These are phyloP conservation scores for Altica lythri DNA, from an alignment of 2,888 invertebrate species.

Conservation along the genomic window DNA sequence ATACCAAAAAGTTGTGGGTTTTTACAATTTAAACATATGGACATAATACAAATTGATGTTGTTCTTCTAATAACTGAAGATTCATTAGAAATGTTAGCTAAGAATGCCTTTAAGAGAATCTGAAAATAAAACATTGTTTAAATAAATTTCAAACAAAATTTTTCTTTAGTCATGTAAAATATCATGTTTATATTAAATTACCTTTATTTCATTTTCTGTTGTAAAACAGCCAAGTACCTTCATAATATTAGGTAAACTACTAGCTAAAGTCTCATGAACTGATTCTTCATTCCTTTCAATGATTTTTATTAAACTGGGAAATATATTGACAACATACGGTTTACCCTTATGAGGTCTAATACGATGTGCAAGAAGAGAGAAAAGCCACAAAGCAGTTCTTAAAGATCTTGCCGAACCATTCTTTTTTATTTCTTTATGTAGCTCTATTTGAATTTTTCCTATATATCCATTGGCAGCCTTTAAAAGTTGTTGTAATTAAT, in stretches of 20 bases:
- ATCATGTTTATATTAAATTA: slow-evolving; percentile 25
- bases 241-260: slow-evolving; percentile 68
- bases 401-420: slow-evolving; percentile 74
- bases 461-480: slow-evolving; percentile 68
- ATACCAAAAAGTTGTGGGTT: slow-evolving; percentile 70
- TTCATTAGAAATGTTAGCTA: slow-evolving; percentile 65
- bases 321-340: slow-evolving; percentile 74
- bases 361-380: slow-evolving; percentile 74
- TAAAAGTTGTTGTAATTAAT: slow-evolving; percentile 38
- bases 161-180: background rate
- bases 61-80: slow-evolving; percentile 82
- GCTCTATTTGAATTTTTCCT: slow-evolving; percentile 76
- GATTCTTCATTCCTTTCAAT: slow-evolving; percentile 73
- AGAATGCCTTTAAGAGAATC: slow-evolving; percentile 70
- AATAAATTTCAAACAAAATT: background rate
- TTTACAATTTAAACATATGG: slow-evolving; percentile 77
- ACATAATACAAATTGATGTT: slow-evolving; percentile 78
- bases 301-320: slow-evolving; percentile 75
- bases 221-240: slow-evolving; percentile 71
- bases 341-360: slow-evolving; percentile 79
- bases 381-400: slow-evolving; percentile 76
- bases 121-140: slow-evolving; percentile 45
- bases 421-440: slow-evolving; percentile 81
- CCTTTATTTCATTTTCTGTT: slow-evolving; percentile 73
- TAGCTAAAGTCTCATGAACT: slow-evolving; percentile 70